phyloP scores from a whole-genome alignment of 2,797 vertebrate genomes.

The Enteromius unitaeniatus region DNA sequence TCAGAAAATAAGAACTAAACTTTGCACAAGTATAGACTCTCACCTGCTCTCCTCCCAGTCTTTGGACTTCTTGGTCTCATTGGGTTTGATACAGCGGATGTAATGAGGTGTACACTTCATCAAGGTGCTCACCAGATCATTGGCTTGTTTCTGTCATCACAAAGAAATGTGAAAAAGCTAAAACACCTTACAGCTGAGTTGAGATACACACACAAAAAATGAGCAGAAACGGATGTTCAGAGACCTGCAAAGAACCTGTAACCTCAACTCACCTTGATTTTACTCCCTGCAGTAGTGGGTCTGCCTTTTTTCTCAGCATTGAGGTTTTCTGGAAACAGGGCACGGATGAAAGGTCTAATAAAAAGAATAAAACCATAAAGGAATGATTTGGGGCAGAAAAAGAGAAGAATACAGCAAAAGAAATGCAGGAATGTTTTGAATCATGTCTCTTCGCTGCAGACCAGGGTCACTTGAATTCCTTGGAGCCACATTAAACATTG shows the following conservation, averaged over 20 bases:
- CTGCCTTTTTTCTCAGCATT: slow-evolving; percentile 97
- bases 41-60: slow-evolving; percentile 99
- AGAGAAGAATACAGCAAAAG: slow-evolving; percentile 12
- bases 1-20: neutral
- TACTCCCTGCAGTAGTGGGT: slow-evolving; percentile 94
- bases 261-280: slow-evolving; percentile 89
- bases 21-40: neutral
- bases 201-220: neutral
- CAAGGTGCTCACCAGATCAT: slow-evolving; percentile 94
- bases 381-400: slow-evolving; percentile 29
- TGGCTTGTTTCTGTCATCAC: slow-evolving; percentile 92
- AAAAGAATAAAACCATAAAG: slow-evolving; percentile 40
- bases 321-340: slow-evolving; percentile 93
- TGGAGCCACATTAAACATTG: slow-evolving; percentile 35
- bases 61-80: slow-evolving; percentile 94
- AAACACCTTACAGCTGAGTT: neutral
- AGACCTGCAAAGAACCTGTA: slow-evolving; percentile 9
- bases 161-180: neutral
- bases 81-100: slow-evolving; percentile 99
- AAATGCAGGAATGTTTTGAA: slow-evolving; percentile 27
- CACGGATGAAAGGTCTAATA: slow-evolving; percentile 92
- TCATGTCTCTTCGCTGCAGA: slow-evolving; percentile 40
- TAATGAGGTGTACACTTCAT: slow-evolving; percentile 99
- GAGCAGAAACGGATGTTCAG: neutral
- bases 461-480: slow-evolving; percentile 41